A percentile compares a stretch with the other conserved stretches of the same genome.
Conservation (phyloP, 2,113 vertebrate genomes). For the Chroicocephalus ridibundus region DNA sequence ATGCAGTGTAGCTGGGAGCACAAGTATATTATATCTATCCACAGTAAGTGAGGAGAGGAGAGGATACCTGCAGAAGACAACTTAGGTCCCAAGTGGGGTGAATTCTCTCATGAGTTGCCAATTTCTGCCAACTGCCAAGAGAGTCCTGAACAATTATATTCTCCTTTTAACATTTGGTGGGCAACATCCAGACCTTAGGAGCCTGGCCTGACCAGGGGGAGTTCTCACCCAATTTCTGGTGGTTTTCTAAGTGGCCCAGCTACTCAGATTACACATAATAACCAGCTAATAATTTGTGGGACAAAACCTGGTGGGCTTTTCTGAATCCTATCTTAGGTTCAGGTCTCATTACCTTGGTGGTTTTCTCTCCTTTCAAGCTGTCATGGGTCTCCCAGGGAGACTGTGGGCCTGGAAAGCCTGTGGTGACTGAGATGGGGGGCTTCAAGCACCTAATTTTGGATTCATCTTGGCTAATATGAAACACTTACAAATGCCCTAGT, state of each 20-base stretch:
- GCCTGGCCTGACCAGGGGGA: background rate
- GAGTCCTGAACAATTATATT: background rate
- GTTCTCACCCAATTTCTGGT: background rate
- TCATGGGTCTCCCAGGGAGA: too few species aligned
- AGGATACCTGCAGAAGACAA: background rate
- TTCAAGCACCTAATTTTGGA: background rate
- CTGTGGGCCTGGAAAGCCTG: background rate
- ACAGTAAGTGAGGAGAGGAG: background rate
- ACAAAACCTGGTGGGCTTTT: background rate
- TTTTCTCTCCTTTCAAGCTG: background rate
- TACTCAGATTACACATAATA: background rate
- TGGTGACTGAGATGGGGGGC: background rate
- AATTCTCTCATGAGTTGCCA: background rate
- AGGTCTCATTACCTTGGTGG: background rate
- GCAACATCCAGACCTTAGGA: background rate
- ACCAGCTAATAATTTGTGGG: background rate
- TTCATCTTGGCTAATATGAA: background rate
- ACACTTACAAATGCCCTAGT: background rate
- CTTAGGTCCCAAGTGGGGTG: background rate
- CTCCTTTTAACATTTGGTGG: background rate
- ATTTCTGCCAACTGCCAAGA: background rate
- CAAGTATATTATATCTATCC: background rate
- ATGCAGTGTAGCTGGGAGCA: background rate
- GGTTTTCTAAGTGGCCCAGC: background rate
- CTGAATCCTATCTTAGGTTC: background rate